Base-by-base conservation (phyloP, 2,888 invertebrate genomes). In the Girardia tigrina region DNA sequence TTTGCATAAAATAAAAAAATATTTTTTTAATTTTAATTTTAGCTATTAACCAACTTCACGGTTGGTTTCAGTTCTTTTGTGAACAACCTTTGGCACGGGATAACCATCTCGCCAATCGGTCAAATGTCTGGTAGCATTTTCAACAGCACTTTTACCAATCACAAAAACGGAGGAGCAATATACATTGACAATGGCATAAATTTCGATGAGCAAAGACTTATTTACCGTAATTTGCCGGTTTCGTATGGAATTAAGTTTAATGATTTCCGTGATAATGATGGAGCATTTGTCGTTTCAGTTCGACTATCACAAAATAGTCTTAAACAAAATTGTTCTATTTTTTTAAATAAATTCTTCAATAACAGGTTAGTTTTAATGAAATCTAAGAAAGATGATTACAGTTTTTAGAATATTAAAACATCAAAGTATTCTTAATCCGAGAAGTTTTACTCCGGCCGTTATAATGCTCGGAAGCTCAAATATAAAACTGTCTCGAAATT, bases 381-480 rank as follows among this genome's bases (percentile, higher is more conserved):
- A 28, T 0, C n/a, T 20, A 6, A 8, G 14, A 23, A n/a, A n/a
- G n/a, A n/a, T n/a, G n/a, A n/a, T n/a, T n/a, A n/a, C n/a, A n/a
- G n/a, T 27, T 14, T 29, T 20, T n/a, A 73, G 73, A n/a, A 26
- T 73, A 4, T 42, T 42, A 70, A 14, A 4, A 4, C 16, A 26
- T n/a, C 4, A 28, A 14, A 28, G n/a, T 27, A 20, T 2, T 12
- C 71, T 97, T 69, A 90, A 90, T 80, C 93, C 97, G 0, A 88
- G 98, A 80, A 92, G 91, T 78, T 87, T 91, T 79, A 94, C 95
- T 0, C 90, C 94, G 0, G 97, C 95, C 0, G 90, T 92, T 0
- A 88, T 97, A 42, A 92, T 94, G 0, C 87, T 97, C 26, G 90
- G 92, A 0, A 94, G 94, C 0, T 89, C 90, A 81, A 95, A 97